A percentile compares a stretch with the other conserved stretches of the same genome.
Conservation (phyloP, 2,888 invertebrate species). For the Eupelmus urozonus region DNA sequence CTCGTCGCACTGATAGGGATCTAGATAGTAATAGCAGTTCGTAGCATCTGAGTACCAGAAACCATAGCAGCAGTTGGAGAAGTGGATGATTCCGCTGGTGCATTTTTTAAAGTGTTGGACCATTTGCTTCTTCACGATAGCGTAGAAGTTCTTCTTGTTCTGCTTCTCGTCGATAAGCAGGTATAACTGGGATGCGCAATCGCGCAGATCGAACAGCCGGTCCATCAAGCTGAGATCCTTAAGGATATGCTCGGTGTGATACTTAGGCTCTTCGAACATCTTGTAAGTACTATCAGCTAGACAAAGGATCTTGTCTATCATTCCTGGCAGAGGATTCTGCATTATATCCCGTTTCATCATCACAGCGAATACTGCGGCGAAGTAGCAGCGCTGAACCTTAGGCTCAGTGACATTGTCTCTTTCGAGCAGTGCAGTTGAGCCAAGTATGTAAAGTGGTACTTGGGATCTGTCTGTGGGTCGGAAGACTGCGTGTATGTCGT, state of each 20-base stretch:
- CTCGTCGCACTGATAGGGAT: constrained; percentile 71
- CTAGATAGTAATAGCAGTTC: constrained; percentile 71
- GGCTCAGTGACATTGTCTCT: constrained; percentile 70
- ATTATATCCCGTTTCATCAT: constrained; percentile 72
- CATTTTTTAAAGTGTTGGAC: constrained; percentile 65
- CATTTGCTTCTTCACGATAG: constrained; percentile 65
- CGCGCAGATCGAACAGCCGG: constrained; percentile 72
- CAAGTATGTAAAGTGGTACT: constrained; percentile 68
- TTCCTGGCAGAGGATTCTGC: constrained; percentile 68
- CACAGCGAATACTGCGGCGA: constrained; percentile 69
- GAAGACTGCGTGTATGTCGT: constrained; percentile 68
- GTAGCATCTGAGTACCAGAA: constrained; percentile 73
- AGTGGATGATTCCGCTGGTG: constrained; percentile 71
- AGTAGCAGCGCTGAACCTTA: constrained; percentile 71
- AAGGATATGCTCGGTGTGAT: constrained; percentile 70
- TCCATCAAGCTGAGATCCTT: constrained; percentile 71
- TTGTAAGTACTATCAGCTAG: constrained; percentile 69
- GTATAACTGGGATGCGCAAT: constrained; percentile 65
- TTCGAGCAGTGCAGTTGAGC: constrained; percentile 66
- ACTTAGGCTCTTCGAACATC: constrained; percentile 67
- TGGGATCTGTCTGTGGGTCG: constrained; percentile 62
- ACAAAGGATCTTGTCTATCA: constrained; percentile 72
- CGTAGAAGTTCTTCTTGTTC: constrained; percentile 43
- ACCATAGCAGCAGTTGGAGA: constrained; percentile 74
- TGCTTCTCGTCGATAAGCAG: constrained; percentile 61